Evolutionary conservation across 2,888 invertebrate genomes (phyloP).

Genomic region (Tachystola acroxantha): DNA sequence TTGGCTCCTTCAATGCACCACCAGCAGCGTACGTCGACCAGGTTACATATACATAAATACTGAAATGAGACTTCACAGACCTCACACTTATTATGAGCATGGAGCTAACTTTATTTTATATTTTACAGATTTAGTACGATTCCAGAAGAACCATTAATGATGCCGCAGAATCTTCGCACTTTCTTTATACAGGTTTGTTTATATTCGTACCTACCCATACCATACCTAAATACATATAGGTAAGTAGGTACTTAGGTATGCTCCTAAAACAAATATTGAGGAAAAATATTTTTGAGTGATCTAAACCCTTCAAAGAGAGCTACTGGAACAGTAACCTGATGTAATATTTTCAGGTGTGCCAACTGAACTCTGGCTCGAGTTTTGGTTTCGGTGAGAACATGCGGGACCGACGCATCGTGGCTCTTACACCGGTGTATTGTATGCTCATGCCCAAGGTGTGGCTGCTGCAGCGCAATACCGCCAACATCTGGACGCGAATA

Average conservation of each 20-base stretch:
- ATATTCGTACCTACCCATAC: no score
- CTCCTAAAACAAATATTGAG: no score
- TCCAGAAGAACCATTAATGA: slow-evolving; percentile 15
- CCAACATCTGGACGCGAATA: slow-evolving; percentile 82
- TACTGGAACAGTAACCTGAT: no score
- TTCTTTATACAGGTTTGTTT: slow-evolving; percentile 70
- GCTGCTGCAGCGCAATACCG: slow-evolving; percentile 81
- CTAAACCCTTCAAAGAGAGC: no score
- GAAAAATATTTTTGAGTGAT: no score
- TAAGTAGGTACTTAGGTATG: no score
- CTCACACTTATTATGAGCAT: no score
- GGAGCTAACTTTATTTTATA: no score
- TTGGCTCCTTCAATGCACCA: not conserved
- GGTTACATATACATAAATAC: not conserved
- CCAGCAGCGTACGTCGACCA: not conserved
- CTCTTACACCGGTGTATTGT: slow-evolving; percentile 80
- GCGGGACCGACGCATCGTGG: slow-evolving; percentile 82
- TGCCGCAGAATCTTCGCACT: slow-evolving; percentile 35
- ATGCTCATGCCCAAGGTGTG: slow-evolving; percentile 84
- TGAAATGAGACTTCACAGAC: no score
- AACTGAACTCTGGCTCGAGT: slow-evolving; percentile 77
- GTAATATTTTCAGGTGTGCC: slow-evolving; percentile 74
- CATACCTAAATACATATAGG: no score
- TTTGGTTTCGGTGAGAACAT: slow-evolving; percentile 86
- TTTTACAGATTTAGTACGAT: slow-evolving; percentile 42